These are phyloP conservation scores for Eurosta solidaginis DNA, from an alignment of 1,140 invertebrate species.

Conservation along the genomic window DNA sequence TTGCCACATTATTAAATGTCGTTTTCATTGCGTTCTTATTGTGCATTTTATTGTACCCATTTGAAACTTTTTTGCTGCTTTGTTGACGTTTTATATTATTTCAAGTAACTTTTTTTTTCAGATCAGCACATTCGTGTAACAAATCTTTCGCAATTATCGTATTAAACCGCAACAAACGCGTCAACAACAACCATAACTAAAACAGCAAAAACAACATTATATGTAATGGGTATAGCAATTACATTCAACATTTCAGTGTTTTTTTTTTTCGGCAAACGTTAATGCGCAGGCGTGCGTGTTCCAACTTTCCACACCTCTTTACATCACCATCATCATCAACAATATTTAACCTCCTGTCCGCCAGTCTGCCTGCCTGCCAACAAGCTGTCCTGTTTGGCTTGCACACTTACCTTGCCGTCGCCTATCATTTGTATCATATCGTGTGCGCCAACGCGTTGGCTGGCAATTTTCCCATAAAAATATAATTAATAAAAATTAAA, in stretches of 20 bases:
- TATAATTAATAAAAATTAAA: conserved; percentile 29
- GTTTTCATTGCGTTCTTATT: background rate
- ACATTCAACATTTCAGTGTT: background rate
- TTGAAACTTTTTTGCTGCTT: background rate
- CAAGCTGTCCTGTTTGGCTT: background rate
- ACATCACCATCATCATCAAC: background rate
- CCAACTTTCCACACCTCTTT: conserved; percentile 25
- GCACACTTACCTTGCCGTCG: no score
- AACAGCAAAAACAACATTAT: background rate
- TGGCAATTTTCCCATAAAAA: conserved; percentile 28
- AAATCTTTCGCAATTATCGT: conserved; percentile 22
- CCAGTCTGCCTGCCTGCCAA: background rate
- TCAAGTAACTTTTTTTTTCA: background rate
- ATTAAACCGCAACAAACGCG: background rate
- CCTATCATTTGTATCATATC: background rate
- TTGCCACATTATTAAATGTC: background rate
- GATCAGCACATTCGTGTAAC: background rate
- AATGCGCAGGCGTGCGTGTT: conserved; percentile 27
- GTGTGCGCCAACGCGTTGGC: conserved; percentile 15
- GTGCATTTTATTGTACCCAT: background rate
- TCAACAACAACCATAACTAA: background rate
- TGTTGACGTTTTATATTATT: background rate
- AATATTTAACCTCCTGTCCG: background rate
- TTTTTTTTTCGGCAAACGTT: background rate
- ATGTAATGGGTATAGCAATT: background rate